Base-by-base conservation (phyloP, 1,140 invertebrate species). In the Oncopeltus fasciatus region DNA sequence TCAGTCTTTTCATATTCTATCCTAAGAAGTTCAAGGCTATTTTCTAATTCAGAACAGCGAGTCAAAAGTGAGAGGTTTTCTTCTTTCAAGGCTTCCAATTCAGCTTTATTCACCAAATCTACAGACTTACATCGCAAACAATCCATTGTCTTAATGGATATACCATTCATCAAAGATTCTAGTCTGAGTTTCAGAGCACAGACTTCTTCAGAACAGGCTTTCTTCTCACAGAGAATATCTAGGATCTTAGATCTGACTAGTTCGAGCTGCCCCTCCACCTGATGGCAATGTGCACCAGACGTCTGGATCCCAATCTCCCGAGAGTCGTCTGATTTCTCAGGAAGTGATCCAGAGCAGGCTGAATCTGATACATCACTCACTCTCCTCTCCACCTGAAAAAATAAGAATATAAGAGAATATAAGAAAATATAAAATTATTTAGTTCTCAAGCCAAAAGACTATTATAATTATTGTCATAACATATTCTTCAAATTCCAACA, bases 1-100 rank as follows among this genome's bases (percentile, higher is more conserved):
- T 92, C 89, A 69, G 86, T 88, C 64, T 83, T 81, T 66, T 90
- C 88, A 69, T 87, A 90, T 67, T 90, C 88, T 18, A 77, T 74
- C 67, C 79, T 81, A 68, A 91, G 72, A 66, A 84, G 74, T 70
- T 90, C 85, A 27, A 90, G 70, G 68, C 83, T 85, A 21, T 74
- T 74, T 71, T 90, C 86, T 16, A 89, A 72, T 28, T 87, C 84
- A 24, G 76, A 75, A 68, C 80, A 83, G 64, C 80, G 79, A 43
- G 79, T 74, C 26, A 72, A 69, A 56, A 82, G 68, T 49, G 76
- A 71, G 65, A 73, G 69, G 59, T 78, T 81, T 60, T 80, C 78
- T 61, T 70, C 53, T 65, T 68, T 68, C 61, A 69, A 49, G 63
- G 29, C 43, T 20, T 57, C 28, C 58, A 53, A 53, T 33, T 58